Base-by-base conservation (phyloP, 2,888 invertebrate species). In the Chironomus riparius region DNA sequence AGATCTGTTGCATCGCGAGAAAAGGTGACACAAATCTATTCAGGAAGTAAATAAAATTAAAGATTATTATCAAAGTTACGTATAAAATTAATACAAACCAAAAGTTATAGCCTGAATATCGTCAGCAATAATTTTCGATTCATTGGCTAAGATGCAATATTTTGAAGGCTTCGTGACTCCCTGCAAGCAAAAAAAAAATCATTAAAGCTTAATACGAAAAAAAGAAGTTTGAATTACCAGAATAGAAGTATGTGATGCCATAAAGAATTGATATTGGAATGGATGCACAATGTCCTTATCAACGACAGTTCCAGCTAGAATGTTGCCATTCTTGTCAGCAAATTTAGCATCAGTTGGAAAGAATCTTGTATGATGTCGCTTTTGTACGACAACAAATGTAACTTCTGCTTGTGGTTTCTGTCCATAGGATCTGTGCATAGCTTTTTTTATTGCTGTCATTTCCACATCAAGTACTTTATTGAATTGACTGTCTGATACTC, bases 341-440 rank as follows among this genome's bases (percentile, higher is more conserved):
- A 69, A 75, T 3, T 75, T 24, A 18, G 7, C 4, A 2, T 68
- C 12, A 21, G 50, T 56, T 15, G 86, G 83, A 78, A 86, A 83
- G 79, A 86, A 84, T 81, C 98, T 88, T 0, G 97, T 95, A 81
- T 98, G 98, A 85, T 98, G 98, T 0, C 98, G 87, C 83, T 99
- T 98, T 83, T 98, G 97, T 0, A 98, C 98, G 7, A 98, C 92
- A 62, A 98, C 85, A 83, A 97, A 97, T 47, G 97, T 92, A 22
- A 98, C 89, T 71, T 90, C 88, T 0, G 97, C 95, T n/a, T n/a
- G n/a, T 80, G 89, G 88, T 80, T 90, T 88, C 2, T n/a, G 10
- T 50, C 69, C 75, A 50, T 69, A 75, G 21, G 50, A 79, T 93
- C 47, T 47, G 22, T 2, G 2, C 47, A 74, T 94, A 0, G 97